Base-by-base conservation (phyloP, 2,797 vertebrate species). In the Dromococcyx pavoninus region DNA sequence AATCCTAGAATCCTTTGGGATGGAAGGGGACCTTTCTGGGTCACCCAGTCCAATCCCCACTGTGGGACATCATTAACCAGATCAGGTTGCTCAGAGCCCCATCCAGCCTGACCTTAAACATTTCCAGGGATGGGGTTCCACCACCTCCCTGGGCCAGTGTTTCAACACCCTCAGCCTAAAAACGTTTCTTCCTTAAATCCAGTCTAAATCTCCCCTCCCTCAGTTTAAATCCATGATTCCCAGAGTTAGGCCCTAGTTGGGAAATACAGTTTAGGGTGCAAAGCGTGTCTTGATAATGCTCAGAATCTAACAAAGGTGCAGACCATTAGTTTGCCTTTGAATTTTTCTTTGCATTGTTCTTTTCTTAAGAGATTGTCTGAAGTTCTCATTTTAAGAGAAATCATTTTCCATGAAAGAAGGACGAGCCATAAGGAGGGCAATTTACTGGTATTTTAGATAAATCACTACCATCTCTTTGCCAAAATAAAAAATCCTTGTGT, bases 361-460 rank as follows among this genome's bases (percentile, higher is more conserved):
- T 78, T 89, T 75, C 93, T 81, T 92, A 88, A 93, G 91, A 90
- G 61, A 79, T 66, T 88, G 53, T 56, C 93, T 92, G 85, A 91
- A 87, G 78, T 90, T 96, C 83, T 94, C 60, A 60, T 96, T 95
- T 97, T 79, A 76, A 95, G 96, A 90, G 37, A 94, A 96, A 84
- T 41, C 3, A 56, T 96, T 91, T 94, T 96, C 80, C 53, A 41
- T 83, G 66, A 85, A 94, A 69, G 79, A 94, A 91, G 65, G 80
- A 94, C 93, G 89, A 96, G 83, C 91, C 95, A 96, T 92, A 96
- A 95, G 86, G 95, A 97, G 86, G 44, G 77, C 94, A 95, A 97
- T 97, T 97, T 89, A 94, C 96, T 95, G 62, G 88, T 66, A 96
- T 96, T 97, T 91, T 94, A 96, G 96, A 96, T 94, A 95, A 97